Base-by-base conservation (phyloP, 2,797 vertebrate species). In the Smutsia temminckii region DNA sequence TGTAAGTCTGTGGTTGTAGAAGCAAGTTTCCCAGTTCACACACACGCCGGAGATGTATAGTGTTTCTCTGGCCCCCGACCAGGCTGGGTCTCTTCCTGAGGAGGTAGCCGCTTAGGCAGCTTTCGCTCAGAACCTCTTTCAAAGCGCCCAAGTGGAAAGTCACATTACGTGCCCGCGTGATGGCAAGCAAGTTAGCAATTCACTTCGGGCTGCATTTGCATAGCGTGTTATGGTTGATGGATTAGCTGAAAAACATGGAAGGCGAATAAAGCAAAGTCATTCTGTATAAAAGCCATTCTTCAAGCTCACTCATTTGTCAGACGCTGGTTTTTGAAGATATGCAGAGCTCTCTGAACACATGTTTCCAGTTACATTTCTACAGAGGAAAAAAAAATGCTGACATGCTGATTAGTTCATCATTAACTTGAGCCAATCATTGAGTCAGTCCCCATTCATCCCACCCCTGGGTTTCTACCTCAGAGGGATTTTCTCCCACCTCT, bases 221-320 rank as follows among this genome's bases (percentile, higher is more conserved):
- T 64, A 89, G 66, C 66, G 90, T 74, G 72, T 91, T 93, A 59
- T 29, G 81, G 81, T 77, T 92, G 96, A 88, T 84, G 81, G 92
- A 88, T 94, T 90, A 89, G 80, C 93, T 12, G 14, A 69, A 96
- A 95, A 74, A 53, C 90, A 69, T 95, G 96, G 94, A 97, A 80
- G 68, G 59, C 88, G 96, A 97, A 96, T 92, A 97, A 97, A 97
- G 96, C 53, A 25, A 78, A 96, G 40, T 46, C 88, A 51, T 37
- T 96, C 23, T 34, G 51, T 74, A 18, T 75, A 69, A 83, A 85
- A 57, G 55, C 89, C 81, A 55, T 88, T 64, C 93, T 80, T 90
- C 72, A 68, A 71, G n/a, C 90, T 61, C 42, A 8, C 69, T 95
- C 51, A 42, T 85, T 72, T 87, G 84, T 90, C 95, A 95, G 77